A percentile compares a stretch with the other conserved stretches of the same genome.
Evolutionary conservation across 2,113 vertebrate genomes (phyloP).

Genomic region (Entomyzon cyanotis): DNA sequence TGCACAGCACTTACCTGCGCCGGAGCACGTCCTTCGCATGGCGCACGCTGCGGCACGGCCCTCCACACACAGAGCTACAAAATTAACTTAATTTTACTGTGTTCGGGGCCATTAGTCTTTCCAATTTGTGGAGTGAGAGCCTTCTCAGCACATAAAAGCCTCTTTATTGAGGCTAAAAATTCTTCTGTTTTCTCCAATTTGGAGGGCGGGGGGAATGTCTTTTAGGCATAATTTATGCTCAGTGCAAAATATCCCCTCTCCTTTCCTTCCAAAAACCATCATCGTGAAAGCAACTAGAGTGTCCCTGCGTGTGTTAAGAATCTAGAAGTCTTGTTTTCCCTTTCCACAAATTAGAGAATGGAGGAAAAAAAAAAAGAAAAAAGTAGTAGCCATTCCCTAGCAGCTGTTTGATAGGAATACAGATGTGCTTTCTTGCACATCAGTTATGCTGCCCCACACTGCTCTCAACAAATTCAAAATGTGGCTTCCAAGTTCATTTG

Average conservation of each 20-base stretch:
- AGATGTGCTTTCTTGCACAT: not conserved
- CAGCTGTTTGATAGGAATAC: not conserved
- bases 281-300: not conserved
- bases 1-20: not conserved
- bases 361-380: not conserved
- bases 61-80: not conserved
- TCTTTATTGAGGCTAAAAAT: not conserved
- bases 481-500: not conserved
- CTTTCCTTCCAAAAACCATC: not conserved
- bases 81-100: not conserved
- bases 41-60: not conserved
- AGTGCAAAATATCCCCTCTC: not conserved
- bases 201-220: not conserved
- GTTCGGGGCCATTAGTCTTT: slow-evolving; percentile 36
- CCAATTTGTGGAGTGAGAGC: not conserved
- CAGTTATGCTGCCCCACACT: not conserved
- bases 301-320: not conserved
- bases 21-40: not conserved
- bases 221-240: not conserved
- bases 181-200: not conserved
- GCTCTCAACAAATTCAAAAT: not conserved
- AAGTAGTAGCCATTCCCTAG: not conserved
- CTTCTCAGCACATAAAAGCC: not conserved
- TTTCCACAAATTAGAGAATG: not conserved
- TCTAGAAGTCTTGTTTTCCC: not conserved